These are phyloP conservation scores for Tylochromis polylepis DNA, from an alignment of 2,113 vertebrate genomes.

Conservation along the genomic window DNA sequence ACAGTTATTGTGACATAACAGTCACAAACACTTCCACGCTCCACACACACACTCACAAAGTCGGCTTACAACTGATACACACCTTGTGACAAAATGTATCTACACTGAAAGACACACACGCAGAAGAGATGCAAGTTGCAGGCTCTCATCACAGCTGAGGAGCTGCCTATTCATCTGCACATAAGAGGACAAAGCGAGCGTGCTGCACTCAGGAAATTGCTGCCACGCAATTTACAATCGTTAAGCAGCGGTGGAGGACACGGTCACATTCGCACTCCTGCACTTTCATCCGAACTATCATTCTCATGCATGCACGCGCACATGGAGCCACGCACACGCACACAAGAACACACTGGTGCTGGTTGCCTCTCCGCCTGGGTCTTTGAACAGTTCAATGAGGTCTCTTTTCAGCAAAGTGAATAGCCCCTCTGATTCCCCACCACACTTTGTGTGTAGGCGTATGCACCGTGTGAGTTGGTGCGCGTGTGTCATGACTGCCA, in stretches of 20 bases:
- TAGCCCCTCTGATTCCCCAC: constrained; percentile 60
- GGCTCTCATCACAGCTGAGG: constrained; percentile 68
- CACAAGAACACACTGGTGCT: constrained; percentile 26
- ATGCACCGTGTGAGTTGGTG: neutral
- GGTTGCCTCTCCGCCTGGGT: constrained; percentile 48
- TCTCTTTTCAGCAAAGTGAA: constrained; percentile 62
- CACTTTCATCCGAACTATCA: constrained; percentile 32
- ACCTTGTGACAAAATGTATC: constrained; percentile 16
- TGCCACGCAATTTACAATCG: constrained; percentile 60
- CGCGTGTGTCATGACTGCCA: constrained; percentile 2
- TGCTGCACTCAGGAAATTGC: constrained; percentile 64
- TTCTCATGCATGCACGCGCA: neutral
- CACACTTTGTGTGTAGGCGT: neutral
- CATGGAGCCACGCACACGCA: neutral
- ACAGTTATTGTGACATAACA: neutral
- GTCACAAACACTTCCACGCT: neutral
- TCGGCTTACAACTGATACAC: neutral
- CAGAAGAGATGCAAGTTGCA: constrained; percentile 47
- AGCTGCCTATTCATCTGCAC: constrained; percentile 72
- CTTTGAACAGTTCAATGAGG: constrained; percentile 67
- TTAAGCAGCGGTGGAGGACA: constrained; percentile 45
- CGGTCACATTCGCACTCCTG: constrained; percentile 23
- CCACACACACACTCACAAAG: neutral
- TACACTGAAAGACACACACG: neutral
- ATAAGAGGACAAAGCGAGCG: constrained; percentile 68